Base-by-base conservation (phyloP, 2,113 vertebrate genomes). In the Clarias gariepinus region DNA sequence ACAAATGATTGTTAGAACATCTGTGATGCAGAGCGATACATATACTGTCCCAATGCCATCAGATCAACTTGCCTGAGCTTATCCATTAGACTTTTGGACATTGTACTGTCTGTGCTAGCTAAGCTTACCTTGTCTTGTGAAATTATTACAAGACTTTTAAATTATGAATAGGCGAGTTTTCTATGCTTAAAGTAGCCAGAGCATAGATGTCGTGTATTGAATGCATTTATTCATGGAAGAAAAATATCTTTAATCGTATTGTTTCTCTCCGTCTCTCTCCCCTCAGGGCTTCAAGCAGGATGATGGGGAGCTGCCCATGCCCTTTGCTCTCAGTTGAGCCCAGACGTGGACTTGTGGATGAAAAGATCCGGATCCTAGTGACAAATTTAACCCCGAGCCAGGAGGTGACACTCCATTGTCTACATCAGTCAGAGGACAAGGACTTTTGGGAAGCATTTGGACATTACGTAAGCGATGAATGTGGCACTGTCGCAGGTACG, bases 401-500 rank as follows among this genome's bases (percentile, higher is more conserved):
- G 60, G 84, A 88, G 0, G 92, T 95, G 0, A 95, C 95, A 0
- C 69, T 95, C 5, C 91, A 89, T 88, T 91, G 92, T 61, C 81
- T 93, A 13, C 92, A 93, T 81, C 91, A 64, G 0, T 95, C 94
- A 0, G 94, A 94, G 52, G 93, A 94, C 60, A 85, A 87, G 9
- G 89, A 94, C 71, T 28, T 90, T 53, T 95, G 95, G 95, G 93
- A 95, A 87, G 95, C 94, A 0, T 95, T 89, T 19, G 95, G 93
- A 0, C 92, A 94, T 88, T 95, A 95, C 81, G 0, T 91, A 86
- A 94, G 94, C 33, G 83, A 94, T 30, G 76, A 89, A 52, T 41
- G 60, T 0, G 94, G 95, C 57, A 73, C 36, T 0, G 92, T 95
- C 13, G 92, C 90, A 2, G 93, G 95, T 95, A 66, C 55, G 12